Base-by-base conservation (phyloP, 2,888 invertebrate genomes). In the Branchipolynoe longqiensis region DNA sequence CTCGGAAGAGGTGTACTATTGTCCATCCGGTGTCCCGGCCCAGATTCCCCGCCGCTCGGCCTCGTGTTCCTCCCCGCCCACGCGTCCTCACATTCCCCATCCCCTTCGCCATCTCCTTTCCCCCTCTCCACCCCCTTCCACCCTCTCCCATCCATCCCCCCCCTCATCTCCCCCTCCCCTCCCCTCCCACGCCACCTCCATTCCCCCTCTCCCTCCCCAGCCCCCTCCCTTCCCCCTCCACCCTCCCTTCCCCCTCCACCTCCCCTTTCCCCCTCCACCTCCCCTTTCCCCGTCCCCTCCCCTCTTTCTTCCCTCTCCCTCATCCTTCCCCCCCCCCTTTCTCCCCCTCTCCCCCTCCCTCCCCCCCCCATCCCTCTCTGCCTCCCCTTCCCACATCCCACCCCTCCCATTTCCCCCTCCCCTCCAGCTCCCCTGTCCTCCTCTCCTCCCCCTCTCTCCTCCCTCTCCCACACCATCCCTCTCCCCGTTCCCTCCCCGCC, bases 121-220 rank as follows among this genome's bases (percentile, higher is more conserved):
- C n/a, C n/a, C n/a, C n/a, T n/a, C n/a, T n/a, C n/a, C n/a, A n/a
- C n/a, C n/a, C n/a, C 48, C 48, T 48, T 18, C 48, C 48, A 48
- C 8, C 48, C 18, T 18, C 18, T 12, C 48, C 48, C 48, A 8
- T 48, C 8, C 48, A 12, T 48, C 48, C 8, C 48, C 18, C 48
- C 48, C 48, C 18, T 12, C 48, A 48, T 48, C 48, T 48, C 48
- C 8, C 48, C 48, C 48, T 48, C 8, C 48, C 48, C 48, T 6
- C 48, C n/a, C 48, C 12, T 41, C 78, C 22, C 78, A 22, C n/a
- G 48, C 12, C 41, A 78, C 41, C 48, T 78, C 48, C 78, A 78
- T 78, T n/a, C 48, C 8, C 8, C 18, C 48, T 48, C 8, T 48
- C 48, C 48, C 18, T 12, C 48, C 48, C 48, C 48, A 48, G 8